Conservation (phyloP, 2,888 invertebrate species). For the Tupiocoris notatus region DNA sequence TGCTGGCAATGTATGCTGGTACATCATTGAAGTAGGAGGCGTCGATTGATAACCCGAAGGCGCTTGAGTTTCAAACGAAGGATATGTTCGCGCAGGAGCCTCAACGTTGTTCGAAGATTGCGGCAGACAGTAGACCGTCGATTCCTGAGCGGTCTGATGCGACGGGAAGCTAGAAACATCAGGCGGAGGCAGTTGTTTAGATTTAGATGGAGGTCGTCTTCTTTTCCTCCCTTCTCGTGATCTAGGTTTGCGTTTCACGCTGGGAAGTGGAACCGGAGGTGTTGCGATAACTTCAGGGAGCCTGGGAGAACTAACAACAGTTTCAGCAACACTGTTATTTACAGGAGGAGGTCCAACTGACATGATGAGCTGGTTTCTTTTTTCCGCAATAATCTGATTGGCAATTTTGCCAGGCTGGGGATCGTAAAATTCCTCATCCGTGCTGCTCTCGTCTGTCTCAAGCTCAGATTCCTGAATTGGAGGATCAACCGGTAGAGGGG, state of each 20-base stretch:
- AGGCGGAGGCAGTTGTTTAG: conserved; percentile 10
- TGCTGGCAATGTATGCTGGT: neutral
- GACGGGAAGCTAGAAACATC: neutral
- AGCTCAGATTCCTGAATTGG: conserved; percentile 77
- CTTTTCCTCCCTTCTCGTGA: conserved; percentile 5
- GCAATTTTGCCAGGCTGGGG: conserved; percentile 74
- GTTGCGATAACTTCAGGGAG: neutral
- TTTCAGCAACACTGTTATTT: conserved; percentile 52
- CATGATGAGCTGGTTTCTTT: conserved; percentile 61
- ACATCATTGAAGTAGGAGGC: neutral
- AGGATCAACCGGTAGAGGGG: conserved; percentile 59
- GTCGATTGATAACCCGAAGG: neutral
- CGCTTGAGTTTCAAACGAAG: neutral
- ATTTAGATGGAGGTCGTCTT: neutral
- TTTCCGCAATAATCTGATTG: conserved; percentile 70
- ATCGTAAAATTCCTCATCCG: conserved; percentile 86
- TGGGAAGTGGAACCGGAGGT: conserved; percentile 14
- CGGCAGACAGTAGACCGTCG: neutral
- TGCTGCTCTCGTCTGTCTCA: conserved; percentile 80
- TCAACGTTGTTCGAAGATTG: neutral
- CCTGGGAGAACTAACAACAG: conserved; percentile 1
- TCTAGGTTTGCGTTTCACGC: neutral
- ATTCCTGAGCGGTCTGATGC: neutral
- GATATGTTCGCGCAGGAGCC: neutral
- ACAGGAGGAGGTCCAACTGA: conserved; percentile 58